Conservation (phyloP, 2,888 invertebrate genomes). For the Eilema caniola region DNA sequence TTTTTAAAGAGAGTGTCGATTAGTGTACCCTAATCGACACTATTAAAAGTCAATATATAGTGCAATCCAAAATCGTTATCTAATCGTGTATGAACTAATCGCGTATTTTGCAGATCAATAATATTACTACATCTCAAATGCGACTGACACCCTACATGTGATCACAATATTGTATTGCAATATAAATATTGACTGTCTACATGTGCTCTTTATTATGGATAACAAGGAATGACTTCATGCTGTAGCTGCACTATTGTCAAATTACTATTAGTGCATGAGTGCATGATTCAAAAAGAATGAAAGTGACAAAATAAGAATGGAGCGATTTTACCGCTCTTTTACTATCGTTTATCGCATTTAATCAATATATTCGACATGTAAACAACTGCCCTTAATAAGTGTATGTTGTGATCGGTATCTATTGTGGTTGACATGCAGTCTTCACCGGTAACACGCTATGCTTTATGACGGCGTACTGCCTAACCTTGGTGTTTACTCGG, state of each 20-base stretch:
- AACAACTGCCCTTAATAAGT: neutral
- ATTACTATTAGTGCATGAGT: neutral
- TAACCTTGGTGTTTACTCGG: conserved; percentile 73
- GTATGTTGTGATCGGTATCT: conserved; percentile 3
- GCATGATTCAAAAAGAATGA: neutral
- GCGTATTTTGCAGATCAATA: no score
- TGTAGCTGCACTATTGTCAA: neutral
- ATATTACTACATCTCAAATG: no score
- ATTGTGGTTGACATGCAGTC: conserved; percentile 17
- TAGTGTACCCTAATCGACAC: neutral
- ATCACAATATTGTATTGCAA: no score
- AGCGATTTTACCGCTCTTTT: neutral
- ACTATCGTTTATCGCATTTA: neutral
- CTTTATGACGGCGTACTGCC: conserved; percentile 45
- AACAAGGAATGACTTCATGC: no score
- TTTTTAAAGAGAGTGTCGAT: neutral
- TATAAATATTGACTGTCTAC: no score
- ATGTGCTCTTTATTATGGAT: no score
- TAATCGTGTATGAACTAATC: no score
- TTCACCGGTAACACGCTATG: conserved; percentile 67
- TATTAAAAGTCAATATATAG: no score
- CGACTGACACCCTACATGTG: no score
- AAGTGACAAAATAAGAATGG: neutral
- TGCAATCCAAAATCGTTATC: no score
- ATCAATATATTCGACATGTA: neutral